These are phyloP conservation scores for Calameuta pallipes DNA, from an alignment of 2,888 invertebrate species.

Conservation along the genomic window DNA sequence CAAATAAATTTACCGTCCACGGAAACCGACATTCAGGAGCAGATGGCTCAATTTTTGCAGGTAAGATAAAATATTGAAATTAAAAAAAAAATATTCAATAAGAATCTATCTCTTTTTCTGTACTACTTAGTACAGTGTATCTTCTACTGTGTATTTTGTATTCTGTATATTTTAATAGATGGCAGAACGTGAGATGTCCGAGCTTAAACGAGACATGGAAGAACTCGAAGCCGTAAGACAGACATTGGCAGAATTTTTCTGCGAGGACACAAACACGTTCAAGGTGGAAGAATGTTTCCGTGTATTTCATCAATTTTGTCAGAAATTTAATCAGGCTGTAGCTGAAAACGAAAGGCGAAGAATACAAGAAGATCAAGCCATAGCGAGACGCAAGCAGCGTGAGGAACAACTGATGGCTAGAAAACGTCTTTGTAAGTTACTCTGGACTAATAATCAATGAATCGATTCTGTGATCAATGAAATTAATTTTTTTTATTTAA, in stretches of 20 bases:
- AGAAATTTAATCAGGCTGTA: slow-evolving; percentile 85
- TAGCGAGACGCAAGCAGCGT: slow-evolving; percentile 78
- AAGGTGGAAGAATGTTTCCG: slow-evolving; percentile 95
- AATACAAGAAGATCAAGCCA: slow-evolving; percentile 88
- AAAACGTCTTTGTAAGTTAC: slow-evolving; percentile 71
- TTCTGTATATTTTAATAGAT: slow-evolving; percentile 67
- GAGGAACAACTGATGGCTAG: slow-evolving; percentile 78
- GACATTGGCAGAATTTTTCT: slow-evolving; percentile 91
- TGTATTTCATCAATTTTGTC: slow-evolving; percentile 89
- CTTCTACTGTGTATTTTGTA: slow-evolving; percentile 10
- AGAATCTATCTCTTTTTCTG: background rate
- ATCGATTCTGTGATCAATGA: background rate
- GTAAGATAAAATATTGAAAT: slow-evolving; percentile 65
- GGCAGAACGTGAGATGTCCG: slow-evolving; percentile 83
- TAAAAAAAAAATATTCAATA: slow-evolving; percentile 2
- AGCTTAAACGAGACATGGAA: slow-evolving; percentile 82
- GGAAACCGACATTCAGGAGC: slow-evolving; percentile 84
- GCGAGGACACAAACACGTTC: slow-evolving; percentile 90
- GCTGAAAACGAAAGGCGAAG: slow-evolving; percentile 86
- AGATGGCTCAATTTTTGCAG: slow-evolving; percentile 89
- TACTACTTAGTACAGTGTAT: slow-evolving; percentile 3
- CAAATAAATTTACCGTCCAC: slow-evolving; percentile 83
- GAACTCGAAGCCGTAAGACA: slow-evolving; percentile 84
- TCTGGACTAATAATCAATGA: background rate
- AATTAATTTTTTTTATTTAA: slow-evolving; percentile 21